These are phyloP conservation scores for Leucania comma DNA, from an alignment of 2,888 invertebrate species.

Conservation along the genomic window DNA sequence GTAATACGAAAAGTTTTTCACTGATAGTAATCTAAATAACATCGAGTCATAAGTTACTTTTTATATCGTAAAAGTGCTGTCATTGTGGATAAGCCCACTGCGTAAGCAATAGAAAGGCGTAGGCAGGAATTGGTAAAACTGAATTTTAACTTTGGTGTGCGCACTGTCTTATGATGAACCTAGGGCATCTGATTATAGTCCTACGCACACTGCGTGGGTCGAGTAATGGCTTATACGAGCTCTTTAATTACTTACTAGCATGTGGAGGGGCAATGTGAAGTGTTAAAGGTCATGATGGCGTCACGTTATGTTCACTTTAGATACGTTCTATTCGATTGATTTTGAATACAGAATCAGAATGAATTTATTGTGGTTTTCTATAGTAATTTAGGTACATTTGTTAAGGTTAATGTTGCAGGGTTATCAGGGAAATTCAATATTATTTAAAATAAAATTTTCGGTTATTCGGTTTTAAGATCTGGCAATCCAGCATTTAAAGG, in stretches of 20 bases:
- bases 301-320: neutral
- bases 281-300: constrained; percentile 16
- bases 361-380: neutral
- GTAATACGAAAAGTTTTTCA: too few species aligned
- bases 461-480: too few species aligned
- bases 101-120: too few species aligned
- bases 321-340: constrained; percentile 7
- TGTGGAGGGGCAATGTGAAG: constrained; percentile 6
- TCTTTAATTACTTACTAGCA: constrained; percentile 13
- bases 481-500: too few species aligned
- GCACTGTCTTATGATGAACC: neutral
- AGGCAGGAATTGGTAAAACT: neutral
- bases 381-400: too few species aligned
- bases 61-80: too few species aligned
- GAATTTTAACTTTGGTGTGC: neutral
- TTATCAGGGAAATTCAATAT: too few species aligned
- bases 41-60: too few species aligned
- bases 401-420: too few species aligned
- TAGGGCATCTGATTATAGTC: neutral
- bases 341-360: constrained; percentile 10
- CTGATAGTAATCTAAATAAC: too few species aligned
- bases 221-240: constrained; percentile 9
- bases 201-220: neutral
- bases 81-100: too few species aligned
- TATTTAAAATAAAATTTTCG: too few species aligned